These are phyloP conservation scores for Calonectris borealis DNA, from an alignment of 2,113 vertebrate species.

Conservation along the genomic window DNA sequence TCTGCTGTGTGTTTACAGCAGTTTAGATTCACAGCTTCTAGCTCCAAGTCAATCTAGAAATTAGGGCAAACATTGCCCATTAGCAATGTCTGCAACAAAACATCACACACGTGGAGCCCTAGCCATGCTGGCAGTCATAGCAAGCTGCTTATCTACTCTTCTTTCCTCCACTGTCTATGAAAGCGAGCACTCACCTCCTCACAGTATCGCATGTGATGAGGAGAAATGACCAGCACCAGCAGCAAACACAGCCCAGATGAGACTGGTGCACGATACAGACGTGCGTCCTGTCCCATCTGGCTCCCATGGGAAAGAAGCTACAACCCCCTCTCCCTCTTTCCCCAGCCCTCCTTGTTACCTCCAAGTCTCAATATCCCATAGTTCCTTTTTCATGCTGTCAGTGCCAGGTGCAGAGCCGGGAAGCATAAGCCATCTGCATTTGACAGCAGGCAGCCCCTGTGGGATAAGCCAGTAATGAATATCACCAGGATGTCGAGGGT, in stretches of 20 bases:
- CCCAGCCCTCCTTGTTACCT: neutral
- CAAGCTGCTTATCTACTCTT: neutral
- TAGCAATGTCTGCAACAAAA: neutral
- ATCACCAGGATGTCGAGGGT: neutral
- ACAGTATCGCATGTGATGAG: neutral
- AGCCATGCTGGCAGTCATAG: neutral
- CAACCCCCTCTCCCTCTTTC: neutral
- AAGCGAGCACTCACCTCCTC: neutral
- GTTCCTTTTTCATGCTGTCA: neutral
- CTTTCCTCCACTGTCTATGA: neutral
- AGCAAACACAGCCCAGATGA: neutral
- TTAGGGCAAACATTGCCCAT: neutral
- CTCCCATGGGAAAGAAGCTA: neutral
- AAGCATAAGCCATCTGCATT: conserved; percentile 4
- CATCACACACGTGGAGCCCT: neutral
- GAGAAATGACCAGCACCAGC: neutral
- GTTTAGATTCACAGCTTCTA: neutral
- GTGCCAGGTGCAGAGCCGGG: neutral
- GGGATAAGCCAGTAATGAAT: neutral
- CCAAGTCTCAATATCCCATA: neutral
- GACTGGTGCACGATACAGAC: neutral
- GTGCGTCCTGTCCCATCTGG: neutral
- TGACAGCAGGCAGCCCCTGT: neutral
- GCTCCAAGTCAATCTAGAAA: neutral
- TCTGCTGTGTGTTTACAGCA: neutral